phyloP scores from a whole-genome alignment of 2,113 vertebrate species.

The Hystrix brachyura region DNA sequence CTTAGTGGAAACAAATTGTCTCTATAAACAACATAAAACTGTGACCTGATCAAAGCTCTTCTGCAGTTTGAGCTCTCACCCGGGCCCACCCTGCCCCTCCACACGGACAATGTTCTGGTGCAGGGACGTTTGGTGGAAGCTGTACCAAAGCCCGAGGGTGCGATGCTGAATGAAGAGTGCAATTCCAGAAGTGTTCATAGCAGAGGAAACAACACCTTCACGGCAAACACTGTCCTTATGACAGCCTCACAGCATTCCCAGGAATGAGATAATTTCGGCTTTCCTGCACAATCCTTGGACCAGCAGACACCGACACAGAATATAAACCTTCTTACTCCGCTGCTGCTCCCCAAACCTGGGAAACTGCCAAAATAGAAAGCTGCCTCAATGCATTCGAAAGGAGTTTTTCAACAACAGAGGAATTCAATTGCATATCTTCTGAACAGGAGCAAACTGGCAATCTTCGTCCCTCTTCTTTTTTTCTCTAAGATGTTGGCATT shows the following conservation, averaged over 20 bases:
- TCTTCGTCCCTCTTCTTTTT: conserved; percentile 28
- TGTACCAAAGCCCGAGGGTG: neutral
- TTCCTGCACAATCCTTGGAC: neutral
- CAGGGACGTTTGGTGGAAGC: neutral
- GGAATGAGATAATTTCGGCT: neutral
- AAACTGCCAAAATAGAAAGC: conserved; percentile 3
- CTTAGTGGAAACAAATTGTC: neutral
- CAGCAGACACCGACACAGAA: neutral
- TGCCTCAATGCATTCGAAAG: neutral
- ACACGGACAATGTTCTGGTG: neutral
- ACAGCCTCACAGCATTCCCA: neutral
- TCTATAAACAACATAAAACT: neutral
- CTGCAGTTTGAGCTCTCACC: neutral
- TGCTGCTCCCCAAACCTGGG: neutral
- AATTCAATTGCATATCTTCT: conserved; percentile 24
- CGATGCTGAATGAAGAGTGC: neutral
- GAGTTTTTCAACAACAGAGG: conserved; percentile 28
- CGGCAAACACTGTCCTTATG: neutral
- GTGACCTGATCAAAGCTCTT: neutral
- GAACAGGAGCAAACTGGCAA: conserved; percentile 41
- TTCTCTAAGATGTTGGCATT: conserved; percentile 72
- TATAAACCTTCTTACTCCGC: neutral
- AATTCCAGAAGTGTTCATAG: neutral
- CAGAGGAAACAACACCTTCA: neutral
- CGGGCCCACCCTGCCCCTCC: neutral